These are phyloP conservation scores for Tetramorium parvispinum DNA, from an alignment of 1,140 invertebrate genomes.

Conservation along the genomic window DNA sequence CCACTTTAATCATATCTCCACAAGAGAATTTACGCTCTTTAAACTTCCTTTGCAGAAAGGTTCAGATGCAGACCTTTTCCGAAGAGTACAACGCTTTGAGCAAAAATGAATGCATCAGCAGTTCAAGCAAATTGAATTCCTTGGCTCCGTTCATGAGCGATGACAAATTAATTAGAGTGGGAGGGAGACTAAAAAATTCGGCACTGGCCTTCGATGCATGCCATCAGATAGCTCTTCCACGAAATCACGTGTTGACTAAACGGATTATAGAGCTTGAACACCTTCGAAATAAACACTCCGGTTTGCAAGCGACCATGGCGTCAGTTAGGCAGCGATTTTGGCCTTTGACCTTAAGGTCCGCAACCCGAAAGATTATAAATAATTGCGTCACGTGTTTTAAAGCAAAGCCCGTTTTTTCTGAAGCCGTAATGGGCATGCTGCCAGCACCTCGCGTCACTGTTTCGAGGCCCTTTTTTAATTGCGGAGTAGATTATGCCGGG, in stretches of 20 bases:
- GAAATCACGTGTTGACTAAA: not conserved
- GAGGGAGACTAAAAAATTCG: not conserved
- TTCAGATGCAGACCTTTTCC: no score
- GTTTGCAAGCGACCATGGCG: not conserved
- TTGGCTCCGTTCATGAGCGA: no score
- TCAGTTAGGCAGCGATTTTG: not conserved
- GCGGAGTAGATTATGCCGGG: not conserved
- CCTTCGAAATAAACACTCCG: not conserved
- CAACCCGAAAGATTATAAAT: no score
- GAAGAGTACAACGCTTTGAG: not conserved
- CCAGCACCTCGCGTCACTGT: not conserved
- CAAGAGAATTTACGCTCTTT: no score
- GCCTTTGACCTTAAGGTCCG: no score
- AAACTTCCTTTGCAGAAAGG: no score
- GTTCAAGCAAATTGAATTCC: no score
- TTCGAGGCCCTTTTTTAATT: not conserved
- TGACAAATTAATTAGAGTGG: not conserved
- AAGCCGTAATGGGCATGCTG: not conserved
- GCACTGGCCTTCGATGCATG: not conserved
- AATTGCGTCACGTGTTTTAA: not conserved
- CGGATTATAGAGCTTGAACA: not conserved
- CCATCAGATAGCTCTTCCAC: not conserved
- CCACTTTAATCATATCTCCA: no score
- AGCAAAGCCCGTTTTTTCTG: not conserved
- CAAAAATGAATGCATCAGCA: no score